phyloP scores from a whole-genome alignment of 2,113 vertebrate species.

The Emydura subglobosa region DNA sequence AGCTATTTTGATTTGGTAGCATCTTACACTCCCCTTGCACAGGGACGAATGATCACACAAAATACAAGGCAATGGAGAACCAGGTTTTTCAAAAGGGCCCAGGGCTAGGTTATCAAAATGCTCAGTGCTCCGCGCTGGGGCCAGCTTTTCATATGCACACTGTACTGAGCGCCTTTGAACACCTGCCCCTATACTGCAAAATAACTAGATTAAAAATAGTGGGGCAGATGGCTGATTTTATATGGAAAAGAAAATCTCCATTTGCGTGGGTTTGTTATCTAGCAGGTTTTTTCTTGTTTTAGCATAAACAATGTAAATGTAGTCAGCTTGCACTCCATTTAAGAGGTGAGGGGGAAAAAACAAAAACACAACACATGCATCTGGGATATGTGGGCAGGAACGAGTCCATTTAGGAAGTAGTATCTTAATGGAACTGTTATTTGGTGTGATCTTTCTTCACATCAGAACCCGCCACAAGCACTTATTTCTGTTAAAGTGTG shows the following conservation, averaged over 20 bases:
- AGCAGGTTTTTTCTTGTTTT: background rate
- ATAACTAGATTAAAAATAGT: background rate
- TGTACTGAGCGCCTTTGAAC: background rate
- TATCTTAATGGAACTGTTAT: background rate
- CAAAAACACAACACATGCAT: background rate
- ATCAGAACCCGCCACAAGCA: background rate
- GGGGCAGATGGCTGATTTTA: background rate
- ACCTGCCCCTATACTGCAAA: background rate
- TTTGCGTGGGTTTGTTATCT: background rate
- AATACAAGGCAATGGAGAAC: background rate
- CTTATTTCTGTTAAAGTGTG: background rate
- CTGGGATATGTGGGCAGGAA: background rate
- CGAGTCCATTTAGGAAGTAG: background rate
- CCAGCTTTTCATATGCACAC: background rate
- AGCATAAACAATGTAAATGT: background rate
- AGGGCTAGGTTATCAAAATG: background rate
- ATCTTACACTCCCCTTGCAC: no score
- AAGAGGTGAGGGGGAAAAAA: background rate
- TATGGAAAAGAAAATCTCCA: background rate
- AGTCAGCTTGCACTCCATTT: background rate
- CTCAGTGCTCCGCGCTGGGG: background rate
- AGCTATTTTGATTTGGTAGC: no score
- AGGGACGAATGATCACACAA: background rate
- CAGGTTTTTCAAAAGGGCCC: background rate
- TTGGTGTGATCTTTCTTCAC: background rate